phyloP scores from a whole-genome alignment of 2,888 invertebrate species.

The Fragum sueziense region DNA sequence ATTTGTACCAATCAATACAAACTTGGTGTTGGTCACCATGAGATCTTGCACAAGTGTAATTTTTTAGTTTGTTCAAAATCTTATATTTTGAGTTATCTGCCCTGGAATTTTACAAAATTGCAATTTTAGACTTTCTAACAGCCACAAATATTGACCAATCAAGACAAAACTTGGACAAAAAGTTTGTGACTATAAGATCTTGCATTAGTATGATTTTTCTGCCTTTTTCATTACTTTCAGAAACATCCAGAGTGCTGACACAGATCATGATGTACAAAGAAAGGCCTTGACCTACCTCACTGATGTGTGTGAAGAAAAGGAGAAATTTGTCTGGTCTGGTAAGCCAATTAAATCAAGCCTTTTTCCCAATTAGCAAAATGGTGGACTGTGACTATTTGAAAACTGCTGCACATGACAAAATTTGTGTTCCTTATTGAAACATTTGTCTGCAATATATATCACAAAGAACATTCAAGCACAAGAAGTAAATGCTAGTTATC shows the following conservation, averaged over 20 bases:
- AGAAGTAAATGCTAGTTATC: neutral
- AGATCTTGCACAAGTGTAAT: no score
- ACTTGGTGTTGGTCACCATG: no score
- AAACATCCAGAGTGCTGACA: slow-evolving; percentile 66
- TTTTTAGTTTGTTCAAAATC: no score
- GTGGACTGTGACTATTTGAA: neutral
- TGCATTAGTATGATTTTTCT: no score
- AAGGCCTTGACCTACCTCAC: slow-evolving; percentile 70
- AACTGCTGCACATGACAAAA: neutral
- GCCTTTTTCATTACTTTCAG: no score
- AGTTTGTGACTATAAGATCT: no score
- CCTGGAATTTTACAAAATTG: no score
- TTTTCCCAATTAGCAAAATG: neutral
- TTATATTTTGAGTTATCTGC: no score
- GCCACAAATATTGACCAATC: no score
- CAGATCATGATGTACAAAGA: slow-evolving; percentile 71
- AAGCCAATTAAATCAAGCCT: neutral
- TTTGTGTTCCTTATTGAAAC: neutral
- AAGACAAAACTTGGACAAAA: no score
- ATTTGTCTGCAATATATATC: neutral
- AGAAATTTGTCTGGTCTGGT: slow-evolving; percentile 16
- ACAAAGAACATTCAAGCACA: neutral
- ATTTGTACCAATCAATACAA: no score
- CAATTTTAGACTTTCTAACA: no score
- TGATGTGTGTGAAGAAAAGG: slow-evolving; percentile 50